These are phyloP conservation scores for Chaetodon trifasciatus DNA, from an alignment of 2,797 vertebrate genomes.

Conservation along the genomic window DNA sequence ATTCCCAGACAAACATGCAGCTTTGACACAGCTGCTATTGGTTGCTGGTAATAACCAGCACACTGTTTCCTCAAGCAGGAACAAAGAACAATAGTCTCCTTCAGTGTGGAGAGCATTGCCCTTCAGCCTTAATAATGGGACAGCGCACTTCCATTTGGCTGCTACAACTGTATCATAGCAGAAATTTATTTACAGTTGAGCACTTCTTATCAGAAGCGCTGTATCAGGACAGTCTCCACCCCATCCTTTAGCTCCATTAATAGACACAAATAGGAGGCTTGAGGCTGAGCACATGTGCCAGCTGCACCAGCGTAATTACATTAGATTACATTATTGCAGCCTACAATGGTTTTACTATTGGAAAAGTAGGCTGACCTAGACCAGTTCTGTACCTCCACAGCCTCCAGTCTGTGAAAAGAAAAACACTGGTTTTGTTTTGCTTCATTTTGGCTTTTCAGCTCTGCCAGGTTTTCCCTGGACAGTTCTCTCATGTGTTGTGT, in stretches of 20 bases:
- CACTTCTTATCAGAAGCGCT: constrained; percentile 54
- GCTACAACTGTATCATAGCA: constrained; percentile 58
- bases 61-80: constrained; percentile 78
- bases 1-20: constrained; percentile 51
- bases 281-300: constrained; percentile 67
- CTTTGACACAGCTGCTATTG: constrained; percentile 66
- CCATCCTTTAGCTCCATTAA: constrained; percentile 59
- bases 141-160: constrained; percentile 65
- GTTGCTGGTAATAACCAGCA: constrained; percentile 65
- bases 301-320: constrained; percentile 61
- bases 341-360: constrained; percentile 63
- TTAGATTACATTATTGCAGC: constrained; percentile 62
- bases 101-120: constrained; percentile 67
- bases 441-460: constrained; percentile 14
- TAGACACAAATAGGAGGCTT: constrained; percentile 60
- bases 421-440: constrained; percentile 9
- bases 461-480: constrained; percentile 25
- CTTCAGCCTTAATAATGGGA: constrained; percentile 67
- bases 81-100: constrained; percentile 84
- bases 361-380: constrained; percentile 37
- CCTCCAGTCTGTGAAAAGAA: constrained; percentile 15
- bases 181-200: constrained; percentile 60
- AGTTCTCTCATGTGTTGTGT: constrained; percentile 26
- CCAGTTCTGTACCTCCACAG: constrained; percentile 32
- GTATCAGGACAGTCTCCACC: constrained; percentile 34